These are phyloP conservation scores for Turritopsis dohrnii DNA, from an alignment of 30 jellyfish, hydroid and myxozoan species.

Conservation along the genomic window DNA sequence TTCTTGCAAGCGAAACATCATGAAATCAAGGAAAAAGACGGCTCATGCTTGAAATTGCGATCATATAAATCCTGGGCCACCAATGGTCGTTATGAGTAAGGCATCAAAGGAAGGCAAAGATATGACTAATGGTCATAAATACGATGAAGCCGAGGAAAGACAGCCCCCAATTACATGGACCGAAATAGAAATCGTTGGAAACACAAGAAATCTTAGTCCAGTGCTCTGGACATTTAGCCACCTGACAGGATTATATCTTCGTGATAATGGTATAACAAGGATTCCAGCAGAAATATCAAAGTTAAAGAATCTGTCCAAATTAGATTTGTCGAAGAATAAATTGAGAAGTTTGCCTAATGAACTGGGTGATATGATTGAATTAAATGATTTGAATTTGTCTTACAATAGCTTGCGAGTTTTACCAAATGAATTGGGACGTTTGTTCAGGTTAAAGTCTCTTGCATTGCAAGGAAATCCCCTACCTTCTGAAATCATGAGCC, in stretches of 20 bases:
- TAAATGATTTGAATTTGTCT: conserved; percentile 63
- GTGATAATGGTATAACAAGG: conserved; percentile 66
- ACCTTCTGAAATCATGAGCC: conserved; percentile 65
- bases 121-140: conserved; percentile 51
- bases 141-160: conserved; percentile 53
- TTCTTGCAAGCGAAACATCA: neutral
- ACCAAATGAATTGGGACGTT: conserved; percentile 94
- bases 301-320: conserved; percentile 53
- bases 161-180: conserved; percentile 60
- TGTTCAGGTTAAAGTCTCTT: conserved; percentile 63
- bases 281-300: conserved; percentile 79
- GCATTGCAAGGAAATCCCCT: conserved; percentile 94
- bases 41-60: neutral
- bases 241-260: conserved; percentile 66
- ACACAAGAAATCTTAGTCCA: conserved; percentile 82
- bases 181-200: conserved; percentile 87
- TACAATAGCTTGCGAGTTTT: conserved; percentile 73
- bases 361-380: conserved; percentile 89
- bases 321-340: conserved; percentile 74
- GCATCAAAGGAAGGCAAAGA: conserved; percentile 56
- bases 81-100: conserved; percentile 63
- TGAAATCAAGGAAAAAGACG: conserved; percentile 9
- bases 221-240: conserved; percentile 81
- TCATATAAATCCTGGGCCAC: neutral
- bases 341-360: conserved; percentile 92